Percentiles rank a stretch among this genome's conserved stretches.
phyloP scores from a whole-genome alignment of 2,888 invertebrate species.

The Heliconius cydno region DNA sequence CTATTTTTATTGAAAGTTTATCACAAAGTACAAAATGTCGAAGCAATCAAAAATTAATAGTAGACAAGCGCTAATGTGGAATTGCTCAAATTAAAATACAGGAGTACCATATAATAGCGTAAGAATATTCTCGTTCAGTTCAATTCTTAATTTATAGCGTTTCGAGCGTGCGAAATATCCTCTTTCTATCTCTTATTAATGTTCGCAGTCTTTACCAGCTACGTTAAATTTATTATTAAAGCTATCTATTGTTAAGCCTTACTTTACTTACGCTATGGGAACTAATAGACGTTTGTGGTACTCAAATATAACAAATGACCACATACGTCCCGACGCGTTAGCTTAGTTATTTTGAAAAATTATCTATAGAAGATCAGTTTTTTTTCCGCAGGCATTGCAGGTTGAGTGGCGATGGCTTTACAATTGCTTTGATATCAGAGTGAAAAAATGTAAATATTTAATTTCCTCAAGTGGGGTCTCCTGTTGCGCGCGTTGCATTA shows the following conservation, averaged over 20 bases:
- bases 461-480: too few species aligned
- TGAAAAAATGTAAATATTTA: neutral
- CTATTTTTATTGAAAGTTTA: constrained; percentile 48
- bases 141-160: neutral
- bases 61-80: constrained; percentile 46
- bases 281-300: constrained; percentile 67
- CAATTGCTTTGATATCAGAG: neutral
- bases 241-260: constrained; percentile 65
- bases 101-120: neutral
- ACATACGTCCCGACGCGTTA: constrained; percentile 55
- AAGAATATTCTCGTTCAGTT: neutral
- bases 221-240: constrained; percentile 51
- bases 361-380: too few species aligned
- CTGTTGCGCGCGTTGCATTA: neutral
- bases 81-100: constrained; percentile 26
- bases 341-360: too few species aligned
- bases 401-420: too few species aligned
- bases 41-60: constrained; percentile 44
- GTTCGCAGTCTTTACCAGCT: neutral
- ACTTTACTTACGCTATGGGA: constrained; percentile 35
- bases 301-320: constrained; percentile 67
- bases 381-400: too few species aligned
- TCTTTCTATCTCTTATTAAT: constrained; percentile 48
- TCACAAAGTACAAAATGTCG: constrained; percentile 46
- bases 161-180: neutral